A percentile compares a stretch with the other conserved stretches of the same genome.
phyloP scores from a whole-genome alignment of 92 coral and sea anemone species.

The Palythoa heliodiscus region DNA sequence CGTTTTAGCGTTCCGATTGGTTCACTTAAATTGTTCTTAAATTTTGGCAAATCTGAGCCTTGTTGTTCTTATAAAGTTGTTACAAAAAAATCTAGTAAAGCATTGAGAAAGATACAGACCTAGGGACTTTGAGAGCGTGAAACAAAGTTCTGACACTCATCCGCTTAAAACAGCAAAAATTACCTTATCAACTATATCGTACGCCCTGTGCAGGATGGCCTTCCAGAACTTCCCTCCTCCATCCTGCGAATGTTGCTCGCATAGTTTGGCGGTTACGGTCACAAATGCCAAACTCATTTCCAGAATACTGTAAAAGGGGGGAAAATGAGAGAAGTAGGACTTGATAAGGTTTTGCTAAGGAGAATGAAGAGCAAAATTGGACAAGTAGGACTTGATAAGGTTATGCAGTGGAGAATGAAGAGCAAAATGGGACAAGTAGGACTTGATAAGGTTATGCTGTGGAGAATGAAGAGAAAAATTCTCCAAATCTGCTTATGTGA shows the following conservation, averaged over 20 bases:
- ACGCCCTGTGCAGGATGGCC: slow-evolving; percentile 77
- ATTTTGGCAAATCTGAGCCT: no score
- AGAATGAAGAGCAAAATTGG: not conserved
- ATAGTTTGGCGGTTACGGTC: slow-evolving; percentile 68
- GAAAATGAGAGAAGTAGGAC: not conserved
- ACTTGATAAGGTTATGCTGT: no score
- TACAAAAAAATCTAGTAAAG: no score
- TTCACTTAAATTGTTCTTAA: no score
- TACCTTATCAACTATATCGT: slow-evolving; percentile 91
- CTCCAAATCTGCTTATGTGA: no score
- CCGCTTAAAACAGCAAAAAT: not conserved
- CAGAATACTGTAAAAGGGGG: slow-evolving; percentile 57
- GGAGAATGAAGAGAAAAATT: not conserved
- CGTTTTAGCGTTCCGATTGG: no score
- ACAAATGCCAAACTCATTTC: slow-evolving; percentile 82
- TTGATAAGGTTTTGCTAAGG: no score
- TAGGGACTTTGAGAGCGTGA: no score
- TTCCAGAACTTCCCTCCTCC: slow-evolving; percentile 80
- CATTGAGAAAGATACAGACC: no score
- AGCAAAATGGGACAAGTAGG: not conserved
- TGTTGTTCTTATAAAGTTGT: no score
- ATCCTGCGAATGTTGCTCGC: slow-evolving; percentile 69
- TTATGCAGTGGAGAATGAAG: not conserved
- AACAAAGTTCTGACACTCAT: no score
- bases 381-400: not conserved